A percentile compares a stretch with the other conserved stretches of the same genome.
These are phyloP conservation scores for Drosophila punjabiensis DNA, from an alignment of 1,140 invertebrate species.

Conservation along the genomic window DNA sequence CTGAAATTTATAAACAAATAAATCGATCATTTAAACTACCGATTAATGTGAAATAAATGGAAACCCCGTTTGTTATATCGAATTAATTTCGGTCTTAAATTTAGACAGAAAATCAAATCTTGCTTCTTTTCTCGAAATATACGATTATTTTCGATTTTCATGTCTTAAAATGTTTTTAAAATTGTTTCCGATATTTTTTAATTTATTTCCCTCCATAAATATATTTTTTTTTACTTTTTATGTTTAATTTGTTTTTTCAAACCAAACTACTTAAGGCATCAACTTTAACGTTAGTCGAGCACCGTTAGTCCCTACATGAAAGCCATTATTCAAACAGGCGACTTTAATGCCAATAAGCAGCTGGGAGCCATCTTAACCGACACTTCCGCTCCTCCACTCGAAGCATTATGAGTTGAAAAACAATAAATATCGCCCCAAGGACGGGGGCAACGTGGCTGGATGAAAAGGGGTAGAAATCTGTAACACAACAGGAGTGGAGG, in stretches of 20 bases:
- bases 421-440: conserved; percentile 59
- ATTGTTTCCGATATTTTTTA: no score
- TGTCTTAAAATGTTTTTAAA: no score
- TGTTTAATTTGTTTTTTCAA: background rate
- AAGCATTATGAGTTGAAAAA: conserved; percentile 59
- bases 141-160: no score
- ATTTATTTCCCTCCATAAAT: no score
- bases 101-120: no score
- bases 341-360: conserved; percentile 59
- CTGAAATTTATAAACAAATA: no score
- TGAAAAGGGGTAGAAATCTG: conserved; percentile 41
- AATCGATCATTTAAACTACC: no score
- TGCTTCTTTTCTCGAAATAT: no score
- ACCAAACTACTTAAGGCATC: background rate
- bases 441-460: conserved; percentile 11
- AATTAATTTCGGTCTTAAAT: no score
- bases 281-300: conserved; percentile 17
- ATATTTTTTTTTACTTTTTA: no score
- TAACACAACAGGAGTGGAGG: conserved; percentile 40
- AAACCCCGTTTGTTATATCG: no score
- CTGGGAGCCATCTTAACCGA: conserved; percentile 37
- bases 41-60: no score
- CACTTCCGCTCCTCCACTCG: conserved; percentile 38
- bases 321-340: conserved; percentile 50
- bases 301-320: conserved; percentile 23